These are phyloP conservation scores for Tipula confusa DNA, from an alignment of 2,888 invertebrate genomes.

Conservation along the genomic window DNA sequence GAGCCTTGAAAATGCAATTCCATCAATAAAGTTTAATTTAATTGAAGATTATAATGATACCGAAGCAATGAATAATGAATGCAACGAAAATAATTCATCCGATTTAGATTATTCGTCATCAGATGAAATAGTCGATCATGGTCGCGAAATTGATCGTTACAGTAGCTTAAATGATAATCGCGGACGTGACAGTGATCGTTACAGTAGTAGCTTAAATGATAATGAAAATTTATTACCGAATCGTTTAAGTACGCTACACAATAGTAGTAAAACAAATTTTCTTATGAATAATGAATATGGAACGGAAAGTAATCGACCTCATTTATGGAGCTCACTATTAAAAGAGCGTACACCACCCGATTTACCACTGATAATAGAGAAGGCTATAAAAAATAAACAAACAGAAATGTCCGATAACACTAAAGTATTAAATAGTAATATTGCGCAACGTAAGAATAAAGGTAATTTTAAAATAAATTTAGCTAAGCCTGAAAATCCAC, in stretches of 20 bases:
- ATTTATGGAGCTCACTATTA: slow-evolving; percentile 28
- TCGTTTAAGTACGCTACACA: slow-evolving; percentile 5
- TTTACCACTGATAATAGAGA: slow-evolving; percentile 35
- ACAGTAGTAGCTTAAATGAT: not conserved
- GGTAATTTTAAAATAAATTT: not conserved
- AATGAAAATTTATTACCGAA: not conserved
- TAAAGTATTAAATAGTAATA: slow-evolving; percentile 26
- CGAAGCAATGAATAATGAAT: not conserved
- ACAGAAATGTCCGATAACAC: slow-evolving; percentile 31
- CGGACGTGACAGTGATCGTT: not conserved
- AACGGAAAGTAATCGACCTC: slow-evolving; percentile 33
- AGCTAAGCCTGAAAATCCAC: not conserved
- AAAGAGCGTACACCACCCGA: slow-evolving; percentile 34
- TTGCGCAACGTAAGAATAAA: not conserved
- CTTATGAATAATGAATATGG: not conserved
- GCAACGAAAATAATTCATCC: slow-evolving; percentile 4
- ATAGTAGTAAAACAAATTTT: not conserved
- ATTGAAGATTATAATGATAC: slow-evolving; percentile 20
- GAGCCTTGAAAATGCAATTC: not conserved
- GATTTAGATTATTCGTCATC: not conserved
- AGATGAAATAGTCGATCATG: slow-evolving; percentile 20
- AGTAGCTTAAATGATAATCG: not conserved
- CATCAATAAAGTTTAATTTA: not conserved
- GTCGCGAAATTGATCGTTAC: not conserved
- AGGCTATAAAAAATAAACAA: slow-evolving; percentile 34